A percentile compares a stretch with the other conserved stretches of the same genome.
phyloP scores from a whole-genome alignment of 2,888 invertebrate genomes.

The Apeira syringaria region DNA sequence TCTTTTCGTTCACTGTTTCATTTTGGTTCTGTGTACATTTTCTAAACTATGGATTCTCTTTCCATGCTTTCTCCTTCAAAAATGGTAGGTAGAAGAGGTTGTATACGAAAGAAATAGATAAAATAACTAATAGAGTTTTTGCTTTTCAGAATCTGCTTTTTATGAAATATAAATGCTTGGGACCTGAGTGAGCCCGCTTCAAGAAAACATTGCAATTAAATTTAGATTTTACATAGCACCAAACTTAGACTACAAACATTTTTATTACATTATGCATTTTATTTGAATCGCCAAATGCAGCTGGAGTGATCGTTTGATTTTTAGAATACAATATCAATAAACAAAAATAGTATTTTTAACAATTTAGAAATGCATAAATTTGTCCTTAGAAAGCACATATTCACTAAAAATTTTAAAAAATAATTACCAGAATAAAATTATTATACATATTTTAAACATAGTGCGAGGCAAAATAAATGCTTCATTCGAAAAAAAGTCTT shows the following conservation, averaged over 20 bases:
- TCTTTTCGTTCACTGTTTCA: conserved; percentile 41
- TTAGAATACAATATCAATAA: conserved; percentile 8
- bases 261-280: conserved; percentile 12
- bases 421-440: neutral
- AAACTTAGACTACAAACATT: conserved; percentile 25
- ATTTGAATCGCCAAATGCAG: conserved; percentile 34
- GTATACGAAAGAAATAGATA: conserved; percentile 72
- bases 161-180: conserved; percentile 32
- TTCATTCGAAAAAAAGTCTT: conserved; percentile 4
- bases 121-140: conserved; percentile 35
- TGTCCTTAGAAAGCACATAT: too few species aligned
- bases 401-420: conserved; percentile 8
- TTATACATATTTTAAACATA: conserved; percentile 10
- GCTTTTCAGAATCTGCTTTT: conserved; percentile 39
- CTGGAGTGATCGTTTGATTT: conserved; percentile 32
- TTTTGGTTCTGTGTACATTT: conserved; percentile 46
- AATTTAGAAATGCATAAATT: too few species aligned
- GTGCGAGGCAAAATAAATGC: conserved; percentile 15
- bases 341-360: too few species aligned
- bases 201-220: conserved; percentile 5
- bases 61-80: conserved; percentile 82
- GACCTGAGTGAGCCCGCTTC: conserved; percentile 30
- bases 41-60: conserved; percentile 78
- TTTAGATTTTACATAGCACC: conserved; percentile 22
- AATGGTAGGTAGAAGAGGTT: conserved; percentile 83